These are phyloP conservation scores for Synanceia verrucosa DNA, from an alignment of 2,797 vertebrate genomes.

Conservation along the genomic window DNA sequence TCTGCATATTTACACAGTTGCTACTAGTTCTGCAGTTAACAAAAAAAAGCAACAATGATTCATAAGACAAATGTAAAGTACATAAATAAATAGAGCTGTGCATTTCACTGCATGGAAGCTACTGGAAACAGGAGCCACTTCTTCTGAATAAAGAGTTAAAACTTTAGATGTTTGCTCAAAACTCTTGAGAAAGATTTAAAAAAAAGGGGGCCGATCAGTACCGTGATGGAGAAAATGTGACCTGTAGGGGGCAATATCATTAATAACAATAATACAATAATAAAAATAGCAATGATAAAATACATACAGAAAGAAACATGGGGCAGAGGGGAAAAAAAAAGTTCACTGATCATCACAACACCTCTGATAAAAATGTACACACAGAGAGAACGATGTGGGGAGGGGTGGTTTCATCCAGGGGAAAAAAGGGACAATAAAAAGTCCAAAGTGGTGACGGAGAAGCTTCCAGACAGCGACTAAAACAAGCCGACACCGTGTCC, in stretches of 20 bases:
- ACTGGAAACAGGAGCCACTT: conserved; percentile 49
- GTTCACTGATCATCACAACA: conserved; percentile 77
- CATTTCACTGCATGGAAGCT: conserved; percentile 71
- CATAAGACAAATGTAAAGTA: conserved; percentile 68
- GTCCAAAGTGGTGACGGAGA: conserved; percentile 62
- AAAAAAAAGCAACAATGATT: conserved; percentile 48
- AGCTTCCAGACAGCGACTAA: conserved; percentile 65
- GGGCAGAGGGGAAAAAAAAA: conserved; percentile 20
- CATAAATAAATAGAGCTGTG: conserved; percentile 81
- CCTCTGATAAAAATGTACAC: conserved; percentile 81
- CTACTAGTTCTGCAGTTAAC: conserved; percentile 77
- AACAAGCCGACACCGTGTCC: conserved; percentile 44
- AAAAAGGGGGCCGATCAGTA: conserved; percentile 57
- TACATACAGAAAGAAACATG: conserved; percentile 79
- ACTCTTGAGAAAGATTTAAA: neutral
- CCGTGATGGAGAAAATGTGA: conserved; percentile 47
- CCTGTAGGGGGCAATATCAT: conserved; percentile 79
- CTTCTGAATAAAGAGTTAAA: conserved; percentile 13
- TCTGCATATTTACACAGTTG: conserved; percentile 83
- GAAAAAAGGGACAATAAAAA: conserved; percentile 27
- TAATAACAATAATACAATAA: conserved; percentile 82
- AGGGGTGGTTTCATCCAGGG: conserved; percentile 2
- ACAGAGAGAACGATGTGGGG: conserved; percentile 57
- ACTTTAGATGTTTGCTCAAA: conserved; percentile 21
- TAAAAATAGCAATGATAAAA: conserved; percentile 86